Evolutionary conservation across 2,797 vertebrate genomes (phyloP).

Genomic region (Chrosomus eos): DNA sequence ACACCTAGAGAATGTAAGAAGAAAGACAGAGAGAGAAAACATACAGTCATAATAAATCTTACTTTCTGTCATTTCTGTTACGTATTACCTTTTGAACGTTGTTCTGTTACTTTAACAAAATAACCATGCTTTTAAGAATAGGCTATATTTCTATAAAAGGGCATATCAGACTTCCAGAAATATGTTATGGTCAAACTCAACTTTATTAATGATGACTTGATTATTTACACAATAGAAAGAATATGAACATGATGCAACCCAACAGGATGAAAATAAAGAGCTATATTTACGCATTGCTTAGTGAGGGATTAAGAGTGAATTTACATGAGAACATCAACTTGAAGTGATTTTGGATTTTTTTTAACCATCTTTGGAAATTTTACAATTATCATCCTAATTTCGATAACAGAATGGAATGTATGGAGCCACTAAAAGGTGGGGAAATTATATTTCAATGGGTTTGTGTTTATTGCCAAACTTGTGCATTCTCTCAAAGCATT

Average conservation of each 20-base stretch:
- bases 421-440: background rate
- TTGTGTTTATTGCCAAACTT: background rate
- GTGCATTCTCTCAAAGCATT: background rate
- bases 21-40: constrained; percentile 3
- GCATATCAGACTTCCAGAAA: background rate
- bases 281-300: background rate
- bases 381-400: background rate
- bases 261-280: background rate
- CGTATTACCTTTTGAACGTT: background rate
- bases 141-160: constrained; percentile 7
- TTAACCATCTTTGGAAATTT: background rate
- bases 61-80: background rate
- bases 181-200: background rate
- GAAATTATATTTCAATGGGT: background rate
- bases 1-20: constrained; percentile 12
- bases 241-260: background rate
- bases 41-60: background rate
- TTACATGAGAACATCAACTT: background rate
- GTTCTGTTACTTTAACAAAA: background rate
- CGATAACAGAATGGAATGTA: background rate
- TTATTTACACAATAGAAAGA: background rate
- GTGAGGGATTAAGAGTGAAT: background rate
- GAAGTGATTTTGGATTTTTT: background rate
- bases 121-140: background rate
- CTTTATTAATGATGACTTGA: constrained; percentile 7